These are phyloP conservation scores for Brenthis hecate DNA, from an alignment of 2,888 invertebrate species.

Conservation along the genomic window DNA sequence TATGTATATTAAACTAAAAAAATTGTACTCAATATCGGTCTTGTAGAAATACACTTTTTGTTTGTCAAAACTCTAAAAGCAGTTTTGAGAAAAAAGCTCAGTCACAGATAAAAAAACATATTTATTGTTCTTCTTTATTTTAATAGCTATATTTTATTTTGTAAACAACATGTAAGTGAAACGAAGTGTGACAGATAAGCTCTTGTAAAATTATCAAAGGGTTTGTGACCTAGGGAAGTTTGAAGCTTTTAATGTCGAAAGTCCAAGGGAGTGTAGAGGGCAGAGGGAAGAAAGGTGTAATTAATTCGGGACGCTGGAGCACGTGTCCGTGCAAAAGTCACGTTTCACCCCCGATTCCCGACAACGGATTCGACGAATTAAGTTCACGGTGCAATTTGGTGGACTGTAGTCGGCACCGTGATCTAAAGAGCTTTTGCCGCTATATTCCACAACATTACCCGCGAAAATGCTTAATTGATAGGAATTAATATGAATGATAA, in stretches of 20 bases:
- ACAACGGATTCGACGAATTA: slow-evolving; percentile 11
- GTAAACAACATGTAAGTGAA: too few relatives aligned
- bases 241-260: background rate
- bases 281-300: slow-evolving; percentile 6
- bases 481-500: background rate
- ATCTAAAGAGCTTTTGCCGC: slow-evolving; percentile 5
- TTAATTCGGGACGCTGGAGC: slow-evolving; percentile 18
- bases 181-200: background rate
- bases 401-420: background rate
- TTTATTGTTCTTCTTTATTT: too few relatives aligned
- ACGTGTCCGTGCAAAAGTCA: slow-evolving; percentile 14
- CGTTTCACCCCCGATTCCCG: background rate
- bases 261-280: background rate
- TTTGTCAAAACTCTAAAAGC: too few relatives aligned
- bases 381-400: slow-evolving; percentile 6
- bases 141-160: too few relatives aligned
- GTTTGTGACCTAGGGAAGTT: background rate
- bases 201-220: background rate
- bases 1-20: too few relatives aligned
- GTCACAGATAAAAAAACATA: too few relatives aligned
- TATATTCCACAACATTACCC: background rate
- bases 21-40: too few relatives aligned
- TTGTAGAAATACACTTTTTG: too few relatives aligned
- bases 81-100: too few relatives aligned
- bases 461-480: background rate